A percentile compares a stretch with the other conserved stretches of the same genome.
phyloP scores from a whole-genome alignment of 2,797 vertebrate genomes.

The Sebastolobus altivelis region DNA sequence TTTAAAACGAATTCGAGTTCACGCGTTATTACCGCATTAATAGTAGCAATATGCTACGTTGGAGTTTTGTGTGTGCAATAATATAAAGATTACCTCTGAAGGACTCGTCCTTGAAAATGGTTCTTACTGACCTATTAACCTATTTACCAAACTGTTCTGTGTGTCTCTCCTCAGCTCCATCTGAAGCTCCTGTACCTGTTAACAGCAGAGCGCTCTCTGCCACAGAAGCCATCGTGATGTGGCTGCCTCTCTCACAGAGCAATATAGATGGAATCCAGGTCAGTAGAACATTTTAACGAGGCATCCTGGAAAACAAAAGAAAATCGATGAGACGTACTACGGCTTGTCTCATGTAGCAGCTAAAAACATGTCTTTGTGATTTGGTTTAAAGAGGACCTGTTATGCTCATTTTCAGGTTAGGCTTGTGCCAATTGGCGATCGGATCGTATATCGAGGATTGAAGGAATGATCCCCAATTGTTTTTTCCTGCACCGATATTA shows the following conservation, averaged over 20 bases:
- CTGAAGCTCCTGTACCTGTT: slow-evolving; percentile 86
- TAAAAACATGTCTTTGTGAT: neutral
- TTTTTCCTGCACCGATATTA: no score
- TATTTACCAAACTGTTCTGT: slow-evolving; percentile 18
- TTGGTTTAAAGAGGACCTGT: no score
- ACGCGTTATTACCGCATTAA: no score
- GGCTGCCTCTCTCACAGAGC: slow-evolving; percentile 87
- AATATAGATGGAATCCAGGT: slow-evolving; percentile 95
- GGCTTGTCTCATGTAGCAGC: neutral
- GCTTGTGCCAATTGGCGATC: no score
- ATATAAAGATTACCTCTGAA: neutral
- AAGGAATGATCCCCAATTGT: no score
- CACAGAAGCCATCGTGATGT: slow-evolving; percentile 90
- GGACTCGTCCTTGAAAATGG: neutral
- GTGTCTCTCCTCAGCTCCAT: slow-evolving; percentile 86
- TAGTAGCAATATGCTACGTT: neutral
- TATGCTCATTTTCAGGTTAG: no score
- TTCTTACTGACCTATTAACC: neutral
- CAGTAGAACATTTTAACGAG: slow-evolving; percentile 32
- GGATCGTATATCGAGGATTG: no score
- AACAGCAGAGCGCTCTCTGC: slow-evolving; percentile 88
- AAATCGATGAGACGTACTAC: neutral
- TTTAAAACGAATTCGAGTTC: no score
- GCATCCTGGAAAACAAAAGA: neutral
- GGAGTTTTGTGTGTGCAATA: neutral